These are phyloP conservation scores for Protomyctophum bolini DNA, from an alignment of 2,113 vertebrate genomes.

Conservation along the genomic window DNA sequence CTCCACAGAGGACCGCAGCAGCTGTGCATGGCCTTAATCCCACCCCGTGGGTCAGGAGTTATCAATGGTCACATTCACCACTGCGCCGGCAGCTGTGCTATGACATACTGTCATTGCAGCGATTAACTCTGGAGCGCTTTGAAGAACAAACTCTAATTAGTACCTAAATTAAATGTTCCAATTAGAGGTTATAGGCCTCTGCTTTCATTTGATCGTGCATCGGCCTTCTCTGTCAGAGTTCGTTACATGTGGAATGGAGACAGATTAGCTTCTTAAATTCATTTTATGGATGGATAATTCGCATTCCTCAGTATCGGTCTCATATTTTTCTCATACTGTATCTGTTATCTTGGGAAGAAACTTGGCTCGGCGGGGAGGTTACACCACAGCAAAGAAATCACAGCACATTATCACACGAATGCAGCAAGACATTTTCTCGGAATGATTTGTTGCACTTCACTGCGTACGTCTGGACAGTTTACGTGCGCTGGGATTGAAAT, in stretches of 20 bases:
- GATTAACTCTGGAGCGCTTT: not conserved
- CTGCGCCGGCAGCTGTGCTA: conserved; percentile 13
- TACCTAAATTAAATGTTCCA: not conserved
- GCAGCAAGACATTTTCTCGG: conserved; percentile 3
- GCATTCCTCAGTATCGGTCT: not conserved
- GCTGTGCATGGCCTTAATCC: not conserved
- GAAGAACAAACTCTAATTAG: conserved; percentile 7
- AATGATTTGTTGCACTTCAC: conserved; percentile 13
- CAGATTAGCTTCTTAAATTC: not conserved
- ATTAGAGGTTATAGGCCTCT: not conserved
- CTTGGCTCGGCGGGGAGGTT: not conserved
- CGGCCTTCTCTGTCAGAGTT: too few relatives aligned
- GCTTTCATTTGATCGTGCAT: not conserved
- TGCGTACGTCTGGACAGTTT: conserved; percentile 13
- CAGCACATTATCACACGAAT: conserved; percentile 1
- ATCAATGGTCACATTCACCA: conserved; percentile 16
- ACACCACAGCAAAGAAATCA: conserved; percentile 5
- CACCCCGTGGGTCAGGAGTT: not conserved
- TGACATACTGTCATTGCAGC: not conserved
- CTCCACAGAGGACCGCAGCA: not conserved
- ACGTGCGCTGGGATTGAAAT: conserved; percentile 29
- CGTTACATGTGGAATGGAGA: not conserved
- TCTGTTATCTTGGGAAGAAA: not conserved
- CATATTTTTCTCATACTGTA: not conserved
- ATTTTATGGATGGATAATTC: not conserved